A percentile compares a stretch with the other conserved stretches of the same genome.
Evolutionary conservation across 2,113 vertebrate genomes (phyloP).

Genomic region (Eptatretus burgeri): DNA sequence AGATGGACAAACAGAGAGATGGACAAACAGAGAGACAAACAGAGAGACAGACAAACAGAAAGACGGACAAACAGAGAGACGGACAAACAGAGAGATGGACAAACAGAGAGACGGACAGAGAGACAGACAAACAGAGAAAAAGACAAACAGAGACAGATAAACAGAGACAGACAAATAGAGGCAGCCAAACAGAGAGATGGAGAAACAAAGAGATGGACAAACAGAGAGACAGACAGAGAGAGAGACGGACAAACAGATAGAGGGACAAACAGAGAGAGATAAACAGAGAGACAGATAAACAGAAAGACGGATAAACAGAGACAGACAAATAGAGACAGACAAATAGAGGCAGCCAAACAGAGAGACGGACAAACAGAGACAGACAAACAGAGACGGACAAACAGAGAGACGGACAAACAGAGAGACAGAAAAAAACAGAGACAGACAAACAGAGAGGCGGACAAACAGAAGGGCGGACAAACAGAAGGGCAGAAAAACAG

Average conservation of each 20-base stretch:
- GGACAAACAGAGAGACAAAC: too few species aligned
- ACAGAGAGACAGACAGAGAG: not conserved
- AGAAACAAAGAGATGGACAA: too few species aligned
- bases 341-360: not conserved
- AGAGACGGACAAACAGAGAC: not conserved
- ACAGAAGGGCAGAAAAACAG: not conserved
- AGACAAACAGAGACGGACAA: not conserved
- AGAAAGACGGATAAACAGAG: not conserved
- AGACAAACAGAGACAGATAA: not conserved
- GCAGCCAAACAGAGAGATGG: too few species aligned
- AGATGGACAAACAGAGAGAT: too few species aligned
- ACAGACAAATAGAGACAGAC: not conserved
- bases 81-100: not conserved
- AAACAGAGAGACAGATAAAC: not conserved
- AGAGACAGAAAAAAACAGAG: not conserved
- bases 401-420: not conserved
- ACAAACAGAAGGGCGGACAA: not conserved
- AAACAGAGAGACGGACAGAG: not conserved
- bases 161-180: not conserved
- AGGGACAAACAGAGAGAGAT: not conserved
- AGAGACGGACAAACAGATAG: not conserved
- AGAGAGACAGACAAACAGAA: too few species aligned
- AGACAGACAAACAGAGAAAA: not conserved
- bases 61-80: not conserved
- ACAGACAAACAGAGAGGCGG: not conserved